A percentile compares a stretch with the other conserved stretches of the same genome.
These are phyloP conservation scores for Drosophila suboccidentalis DNA, from an alignment of 2,888 invertebrate genomes.

Conservation along the genomic window DNA sequence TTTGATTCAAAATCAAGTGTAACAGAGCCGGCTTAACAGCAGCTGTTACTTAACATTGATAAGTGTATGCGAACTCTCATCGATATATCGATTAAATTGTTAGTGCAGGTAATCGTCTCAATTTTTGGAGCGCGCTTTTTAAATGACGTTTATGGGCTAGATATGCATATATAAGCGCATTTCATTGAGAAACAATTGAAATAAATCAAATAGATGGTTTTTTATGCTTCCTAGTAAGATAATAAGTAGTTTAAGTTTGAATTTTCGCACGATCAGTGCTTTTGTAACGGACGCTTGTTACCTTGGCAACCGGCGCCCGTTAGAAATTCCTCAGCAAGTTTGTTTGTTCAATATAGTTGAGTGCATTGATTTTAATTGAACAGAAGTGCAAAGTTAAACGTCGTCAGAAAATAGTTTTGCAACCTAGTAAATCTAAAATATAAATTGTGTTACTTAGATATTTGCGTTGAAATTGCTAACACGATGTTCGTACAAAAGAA, in stretches of 20 bases:
- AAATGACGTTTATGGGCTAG: background rate
- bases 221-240: rapidly evolving
- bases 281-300: slow-evolving; percentile 6
- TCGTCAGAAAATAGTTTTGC: slow-evolving; percentile 15
- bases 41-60: background rate
- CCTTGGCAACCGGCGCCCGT: slow-evolving; percentile 28
- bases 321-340: slow-evolving; percentile 18
- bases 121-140: background rate
- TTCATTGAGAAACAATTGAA: background rate
- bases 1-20: background rate
- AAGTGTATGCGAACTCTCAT: background rate
- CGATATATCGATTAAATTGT: background rate
- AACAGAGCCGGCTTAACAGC: background rate
- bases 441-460: slow-evolving; percentile 30
- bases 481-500: slow-evolving; percentile 88
- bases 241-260: slow-evolving; percentile 3
- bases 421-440: slow-evolving; percentile 59
- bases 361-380: slow-evolving; percentile 35
- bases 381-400: slow-evolving; percentile 19
- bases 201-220: background rate
- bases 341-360: slow-evolving; percentile 60
- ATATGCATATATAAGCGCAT: background rate
- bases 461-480: slow-evolving; percentile 34
- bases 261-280: slow-evolving; percentile 36
- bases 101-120: background rate